Percentiles rank a stretch among this genome's conserved stretches.
Conservation (phyloP, 2,113 vertebrate species). For the Talpa occidentalis region DNA sequence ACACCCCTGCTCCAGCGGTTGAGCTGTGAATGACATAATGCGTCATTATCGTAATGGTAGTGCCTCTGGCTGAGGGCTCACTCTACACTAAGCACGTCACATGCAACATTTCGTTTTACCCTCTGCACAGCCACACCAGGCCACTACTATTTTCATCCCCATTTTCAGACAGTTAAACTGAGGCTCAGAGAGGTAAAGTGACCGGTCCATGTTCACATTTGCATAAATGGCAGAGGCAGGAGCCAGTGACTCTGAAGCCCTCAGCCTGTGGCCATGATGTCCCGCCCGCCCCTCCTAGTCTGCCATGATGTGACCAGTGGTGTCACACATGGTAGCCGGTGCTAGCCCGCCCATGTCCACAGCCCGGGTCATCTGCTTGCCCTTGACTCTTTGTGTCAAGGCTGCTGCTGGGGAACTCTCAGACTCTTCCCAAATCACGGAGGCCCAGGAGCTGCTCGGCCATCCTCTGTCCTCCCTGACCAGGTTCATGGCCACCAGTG, state of each 20-base stretch:
- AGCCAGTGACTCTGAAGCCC: neutral
- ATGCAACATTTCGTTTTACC: neutral
- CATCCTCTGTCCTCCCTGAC: neutral
- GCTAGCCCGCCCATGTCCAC: neutral
- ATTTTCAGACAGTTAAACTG: neutral
- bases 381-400: neutral
- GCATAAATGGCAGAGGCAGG: neutral
- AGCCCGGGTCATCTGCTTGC: neutral
- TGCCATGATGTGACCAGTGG: neutral
- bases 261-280: neutral
- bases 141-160: neutral
- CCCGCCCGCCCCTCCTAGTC: too few relatives aligned
- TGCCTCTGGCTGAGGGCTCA: neutral
- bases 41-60: too few relatives aligned
- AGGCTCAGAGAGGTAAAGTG: neutral
- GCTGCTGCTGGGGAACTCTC: neutral
- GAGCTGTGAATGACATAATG: neutral
- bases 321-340: neutral
- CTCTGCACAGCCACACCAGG: neutral
- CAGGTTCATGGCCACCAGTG: conserved; percentile 98
- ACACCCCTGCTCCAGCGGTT: too few relatives aligned
- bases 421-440: neutral
- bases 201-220: neutral
- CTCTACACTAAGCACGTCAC: neutral
- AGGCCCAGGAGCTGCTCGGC: neutral